phyloP scores from a whole-genome alignment of 2,797 vertebrate genomes.

The Anabacerthia variegaticeps region DNA sequence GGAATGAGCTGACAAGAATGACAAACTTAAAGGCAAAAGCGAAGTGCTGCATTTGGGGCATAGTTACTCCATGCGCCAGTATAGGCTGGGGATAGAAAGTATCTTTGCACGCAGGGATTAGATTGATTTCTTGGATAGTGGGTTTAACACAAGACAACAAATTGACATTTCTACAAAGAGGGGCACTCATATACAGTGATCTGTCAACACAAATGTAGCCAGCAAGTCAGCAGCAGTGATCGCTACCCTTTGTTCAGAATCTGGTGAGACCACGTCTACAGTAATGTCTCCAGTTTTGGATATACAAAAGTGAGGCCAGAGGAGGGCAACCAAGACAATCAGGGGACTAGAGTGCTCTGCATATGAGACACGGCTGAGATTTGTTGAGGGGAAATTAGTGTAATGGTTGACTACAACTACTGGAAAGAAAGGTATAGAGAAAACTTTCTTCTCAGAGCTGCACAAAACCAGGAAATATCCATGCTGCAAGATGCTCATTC shows the following conservation, averaged over 20 bases:
- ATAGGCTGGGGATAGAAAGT: background rate
- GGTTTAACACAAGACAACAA: background rate
- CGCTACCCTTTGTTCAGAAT: background rate
- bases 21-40: background rate
- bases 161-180: background rate
- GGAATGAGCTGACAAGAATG: background rate
- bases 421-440: background rate
- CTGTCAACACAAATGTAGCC: background rate
- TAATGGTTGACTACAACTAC: background rate
- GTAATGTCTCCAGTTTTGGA: background rate
- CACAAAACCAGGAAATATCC: background rate
- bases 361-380: background rate
- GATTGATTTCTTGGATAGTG: background rate
- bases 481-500: background rate
- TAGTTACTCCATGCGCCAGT: background rate
- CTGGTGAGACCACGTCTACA: background rate
- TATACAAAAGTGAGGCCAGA: background rate
- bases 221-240: background rate
- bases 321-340: background rate
- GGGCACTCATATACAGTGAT: background rate
- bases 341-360: background rate
- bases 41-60: background rate
- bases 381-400: background rate
- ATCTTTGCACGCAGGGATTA: background rate
- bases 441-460: background rate